A percentile compares a stretch with the other conserved stretches of the same genome.
These are phyloP conservation scores for Lycodopsis pacificus DNA, from an alignment of 2,797 vertebrate species.

Conservation along the genomic window DNA sequence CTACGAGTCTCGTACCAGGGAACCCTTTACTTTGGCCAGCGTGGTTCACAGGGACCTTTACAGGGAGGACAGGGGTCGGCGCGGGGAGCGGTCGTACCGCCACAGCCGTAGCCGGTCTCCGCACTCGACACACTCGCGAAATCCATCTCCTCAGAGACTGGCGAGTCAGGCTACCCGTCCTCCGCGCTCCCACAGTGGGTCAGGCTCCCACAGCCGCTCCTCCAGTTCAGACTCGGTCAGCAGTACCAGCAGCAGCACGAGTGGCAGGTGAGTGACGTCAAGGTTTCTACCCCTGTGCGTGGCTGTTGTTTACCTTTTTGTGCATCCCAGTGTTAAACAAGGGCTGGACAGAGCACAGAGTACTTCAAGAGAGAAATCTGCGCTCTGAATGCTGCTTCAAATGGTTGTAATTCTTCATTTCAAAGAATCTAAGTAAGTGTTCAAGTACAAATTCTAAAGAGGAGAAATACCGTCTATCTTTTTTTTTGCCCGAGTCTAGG, in stretches of 20 bases:
- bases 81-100: conserved; percentile 93
- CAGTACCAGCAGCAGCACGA: conserved; percentile 98
- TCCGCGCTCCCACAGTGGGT: conserved; percentile 91
- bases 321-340: background rate
- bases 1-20: conserved; percentile 94
- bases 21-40: conserved; percentile 95
- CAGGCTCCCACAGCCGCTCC: conserved; percentile 93
- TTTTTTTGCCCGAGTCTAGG: background rate
- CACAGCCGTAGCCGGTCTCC: conserved; percentile 97
- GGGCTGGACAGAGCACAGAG: background rate
- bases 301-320: conserved; percentile 38
- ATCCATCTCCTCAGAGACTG: conserved; percentile 94
- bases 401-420: background rate
- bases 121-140: conserved; percentile 94
- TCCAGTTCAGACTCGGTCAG: conserved; percentile 98
- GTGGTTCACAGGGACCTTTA: conserved; percentile 99
- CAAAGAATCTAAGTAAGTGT: background rate
- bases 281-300: background rate
- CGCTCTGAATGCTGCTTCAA: conserved; percentile 7
- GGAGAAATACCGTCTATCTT: background rate
- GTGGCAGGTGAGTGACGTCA: conserved; percentile 90
- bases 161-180: conserved; percentile 90
- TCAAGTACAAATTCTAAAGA: background rate
- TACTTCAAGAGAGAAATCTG: background rate
- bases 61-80: conserved; percentile 93